phyloP scores from a whole-genome alignment of 2,797 vertebrate genomes.

The Thaleichthys pacificus region DNA sequence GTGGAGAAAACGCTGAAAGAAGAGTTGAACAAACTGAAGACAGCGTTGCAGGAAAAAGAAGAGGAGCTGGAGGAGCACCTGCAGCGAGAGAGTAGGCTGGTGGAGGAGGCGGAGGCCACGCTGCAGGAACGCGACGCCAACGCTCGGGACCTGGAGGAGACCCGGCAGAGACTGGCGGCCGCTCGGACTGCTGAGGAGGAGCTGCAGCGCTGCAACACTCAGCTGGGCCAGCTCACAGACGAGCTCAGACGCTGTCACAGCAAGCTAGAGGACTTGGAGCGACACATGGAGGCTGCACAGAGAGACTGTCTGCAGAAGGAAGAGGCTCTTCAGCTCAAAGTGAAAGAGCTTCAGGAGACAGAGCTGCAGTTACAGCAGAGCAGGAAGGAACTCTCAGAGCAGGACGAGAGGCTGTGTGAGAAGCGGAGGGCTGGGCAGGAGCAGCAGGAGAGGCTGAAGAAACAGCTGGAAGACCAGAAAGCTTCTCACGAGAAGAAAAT shows the following conservation, averaged over 20 bases:
- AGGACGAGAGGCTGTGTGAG: slow-evolving; percentile 66
- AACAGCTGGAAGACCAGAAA: slow-evolving; percentile 75
- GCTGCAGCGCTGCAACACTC: slow-evolving; percentile 65
- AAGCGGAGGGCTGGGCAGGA: slow-evolving; percentile 71
- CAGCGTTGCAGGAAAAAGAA: slow-evolving; percentile 81
- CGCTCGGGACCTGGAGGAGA: slow-evolving; percentile 73
- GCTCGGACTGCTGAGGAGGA: slow-evolving; percentile 72
- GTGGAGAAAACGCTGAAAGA: slow-evolving; percentile 82
- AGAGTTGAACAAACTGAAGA: slow-evolving; percentile 80
- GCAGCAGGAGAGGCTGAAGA: slow-evolving; percentile 72
- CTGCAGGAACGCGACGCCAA: slow-evolving; percentile 65
- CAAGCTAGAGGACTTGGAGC: slow-evolving; percentile 71
- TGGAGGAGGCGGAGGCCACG: slow-evolving; percentile 68
- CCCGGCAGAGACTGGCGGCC: slow-evolving; percentile 70
- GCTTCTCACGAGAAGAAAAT: slow-evolving; percentile 75
- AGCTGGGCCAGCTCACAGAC: slow-evolving; percentile 59
- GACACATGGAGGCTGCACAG: slow-evolving; percentile 72
- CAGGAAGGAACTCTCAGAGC: slow-evolving; percentile 71
- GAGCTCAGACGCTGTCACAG: slow-evolving; percentile 73
- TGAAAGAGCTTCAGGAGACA: slow-evolving; percentile 69
- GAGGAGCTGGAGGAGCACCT: slow-evolving; percentile 72
- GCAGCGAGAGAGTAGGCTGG: slow-evolving; percentile 67
- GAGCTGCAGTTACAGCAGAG: slow-evolving; percentile 70
- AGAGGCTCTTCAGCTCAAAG: slow-evolving; percentile 65
- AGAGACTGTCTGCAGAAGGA: slow-evolving; percentile 73